Conservation (phyloP, 1,140 invertebrate species). For the Nasonia giraulti region DNA sequence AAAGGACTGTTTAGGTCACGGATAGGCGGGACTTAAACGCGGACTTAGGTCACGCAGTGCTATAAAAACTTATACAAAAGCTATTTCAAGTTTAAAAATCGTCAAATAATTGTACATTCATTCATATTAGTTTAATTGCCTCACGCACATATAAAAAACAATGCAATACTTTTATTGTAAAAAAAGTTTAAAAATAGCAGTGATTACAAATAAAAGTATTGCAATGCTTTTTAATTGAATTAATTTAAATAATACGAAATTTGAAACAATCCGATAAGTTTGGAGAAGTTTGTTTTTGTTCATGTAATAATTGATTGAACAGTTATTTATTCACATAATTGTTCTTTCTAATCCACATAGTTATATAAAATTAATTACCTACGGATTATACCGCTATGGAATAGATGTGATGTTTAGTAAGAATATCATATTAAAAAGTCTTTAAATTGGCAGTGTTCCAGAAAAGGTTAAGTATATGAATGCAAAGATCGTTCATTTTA, state of each 20-base stretch:
- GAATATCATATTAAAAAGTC: not conserved
- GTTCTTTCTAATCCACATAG: not conserved
- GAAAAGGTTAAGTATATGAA: conserved; percentile 5
- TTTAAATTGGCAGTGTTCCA: conserved; percentile 22
- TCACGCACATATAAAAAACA: not conserved
- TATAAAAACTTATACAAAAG: not conserved
- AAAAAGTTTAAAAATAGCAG: not conserved
- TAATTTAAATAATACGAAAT: not conserved
- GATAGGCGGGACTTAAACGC: too few species aligned
- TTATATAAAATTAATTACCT: conserved; percentile 21
- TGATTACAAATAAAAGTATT: not conserved
- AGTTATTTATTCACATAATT: not conserved
- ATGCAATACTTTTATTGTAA: not conserved
- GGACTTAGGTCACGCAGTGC: too few species aligned
- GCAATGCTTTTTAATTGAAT: not conserved
- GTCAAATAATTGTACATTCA: not conserved
- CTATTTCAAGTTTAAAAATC: not conserved
- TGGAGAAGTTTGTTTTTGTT: not conserved
- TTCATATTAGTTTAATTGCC: conserved; percentile 5
- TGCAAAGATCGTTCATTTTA: conserved; percentile 31
- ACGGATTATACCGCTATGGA: not conserved
- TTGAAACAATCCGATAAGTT: not conserved
- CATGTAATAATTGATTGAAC: not conserved
- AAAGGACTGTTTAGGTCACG: too few species aligned
- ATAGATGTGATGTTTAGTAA: conserved; percentile 21